Evolutionary conservation across 2,888 invertebrate species (phyloP), one percentile per base, ranked within the genome.

Genomic region (Drosophila putrida): DNA sequence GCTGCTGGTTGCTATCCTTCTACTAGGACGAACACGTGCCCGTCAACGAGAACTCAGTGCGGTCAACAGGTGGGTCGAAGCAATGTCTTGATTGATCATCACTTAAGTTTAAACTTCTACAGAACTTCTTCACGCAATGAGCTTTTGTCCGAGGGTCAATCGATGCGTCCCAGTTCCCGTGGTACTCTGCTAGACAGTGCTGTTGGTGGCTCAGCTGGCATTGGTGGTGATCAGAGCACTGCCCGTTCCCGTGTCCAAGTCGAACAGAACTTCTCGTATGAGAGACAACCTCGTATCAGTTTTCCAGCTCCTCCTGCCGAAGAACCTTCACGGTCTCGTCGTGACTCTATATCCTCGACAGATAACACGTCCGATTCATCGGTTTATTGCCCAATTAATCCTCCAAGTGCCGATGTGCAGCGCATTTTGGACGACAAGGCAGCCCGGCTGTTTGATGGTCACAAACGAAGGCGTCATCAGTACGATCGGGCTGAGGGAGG

Each of bases 301-400:
- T 91, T 91, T 41, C 90, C 90, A 1, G 84, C 78, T 25, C 87
- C 88, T 4, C 90, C 92, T 25, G 76, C 76, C 8, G 86, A 84
- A 11, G 65, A 80, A 8, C 76, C 73, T 5, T 71, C 79, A 0
- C 69, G 84, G 8, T 82, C 86, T 0, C 88, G 90, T 20, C 88
- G 90, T 4, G 90, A 86, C 28, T 92, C 92, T 0, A 76, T 91
- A 4, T 90, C 91, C 0, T 91, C 91, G 5, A 89, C 91, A 0
- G 91, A 91, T 36, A 92, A 92, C 46, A 93, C 93, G 2, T 93
- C 93, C 0, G 93, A 93, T 65, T 93, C 93, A 1, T 93, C 93
- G 0, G 90, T 93, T 1, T 93, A 93, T 59, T 91, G 92, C 54
- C 92, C 92, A 6, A 91, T 93, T 6, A 91, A 92, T 78, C 90